Evolutionary conservation across 2,888 invertebrate genomes (phyloP), one percentile per base, ranked within the genome.

Genomic region (Gymnosoma rotundatum): DNA sequence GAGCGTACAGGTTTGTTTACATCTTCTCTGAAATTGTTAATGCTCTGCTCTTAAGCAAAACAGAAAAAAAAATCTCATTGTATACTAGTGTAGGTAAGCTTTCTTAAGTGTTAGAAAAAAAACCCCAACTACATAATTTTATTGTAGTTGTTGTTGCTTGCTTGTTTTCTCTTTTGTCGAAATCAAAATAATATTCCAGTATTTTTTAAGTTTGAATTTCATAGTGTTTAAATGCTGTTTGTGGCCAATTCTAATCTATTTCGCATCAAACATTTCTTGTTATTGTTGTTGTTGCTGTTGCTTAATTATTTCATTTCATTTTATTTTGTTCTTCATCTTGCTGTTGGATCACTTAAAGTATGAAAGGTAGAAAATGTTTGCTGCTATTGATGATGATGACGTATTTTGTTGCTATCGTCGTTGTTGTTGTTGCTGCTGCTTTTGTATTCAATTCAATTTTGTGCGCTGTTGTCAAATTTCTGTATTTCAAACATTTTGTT

Each of bases 391-490:
- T 58, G 75, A 45, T 60, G 50, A 32, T 32, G 32, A 32, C 32
- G 32, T 32, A 32, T 32, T 5, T 32, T 32, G 32, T 45, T 66
- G 48, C n/a, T 32, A 52, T 21, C 45, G 25, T 32, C 2, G 25
- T 32, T 32, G 5, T 32, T 64, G 42, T 14, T 7, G n/a, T 48
- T 63, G 52, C 25, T 75, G 58, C 66, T 81, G 75, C 67, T 42
- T 18, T 67, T 75, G 32, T 66, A 50, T 64, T 70, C 54, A 42
- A 32, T 54, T 64, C 69, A 50, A 56, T 66, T 66, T 75, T 74
- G 45, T 78, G 83, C 84, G 58, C 32, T 60, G 84, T 84, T 84
- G 84, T 84, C 84, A 84, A 84, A 81, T 84, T 84, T 84, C 84
- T 42, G 63, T 42, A 18, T 78, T 76, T 64, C 21, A 66, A 54